phyloP scores from a whole-genome alignment of 2,113 vertebrate genomes.

The Lepus americanus region DNA sequence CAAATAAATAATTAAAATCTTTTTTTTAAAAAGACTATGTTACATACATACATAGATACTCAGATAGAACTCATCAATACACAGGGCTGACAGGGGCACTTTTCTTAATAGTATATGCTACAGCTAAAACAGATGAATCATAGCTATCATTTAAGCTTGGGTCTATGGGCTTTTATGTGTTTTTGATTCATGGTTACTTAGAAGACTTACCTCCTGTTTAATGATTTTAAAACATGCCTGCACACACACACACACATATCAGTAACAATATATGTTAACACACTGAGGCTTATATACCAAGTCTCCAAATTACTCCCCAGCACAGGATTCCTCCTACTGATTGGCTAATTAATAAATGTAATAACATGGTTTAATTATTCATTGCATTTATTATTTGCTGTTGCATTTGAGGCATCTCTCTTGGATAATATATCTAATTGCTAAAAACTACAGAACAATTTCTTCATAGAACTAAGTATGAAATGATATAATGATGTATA shows the following conservation, averaged over 20 bases:
- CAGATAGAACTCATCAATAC: neutral
- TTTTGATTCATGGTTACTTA: neutral
- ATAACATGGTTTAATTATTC: neutral
- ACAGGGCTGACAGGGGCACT: neutral
- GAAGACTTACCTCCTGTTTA: constrained; percentile 13
- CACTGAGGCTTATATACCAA: neutral
- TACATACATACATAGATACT: neutral
- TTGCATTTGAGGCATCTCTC: neutral
- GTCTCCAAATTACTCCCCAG: neutral
- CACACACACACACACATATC: neutral
- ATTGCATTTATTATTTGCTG: neutral
- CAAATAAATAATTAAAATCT: too few relatives aligned
- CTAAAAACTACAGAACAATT: neutral
- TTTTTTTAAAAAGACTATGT: neutral
- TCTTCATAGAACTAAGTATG: neutral
- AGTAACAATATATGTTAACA: neutral
- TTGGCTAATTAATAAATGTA: neutral
- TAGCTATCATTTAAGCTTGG: neutral
- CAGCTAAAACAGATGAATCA: neutral
- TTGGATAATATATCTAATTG: neutral
- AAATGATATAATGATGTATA: neutral
- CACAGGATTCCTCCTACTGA: neutral
- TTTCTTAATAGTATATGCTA: neutral
- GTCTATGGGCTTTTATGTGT: neutral
- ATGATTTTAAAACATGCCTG: neutral